Evolutionary conservation across 2,113 vertebrate species (phyloP), one percentile per base, ranked within the genome.

Genomic region (Periophthalmodon schlosseri): DNA sequence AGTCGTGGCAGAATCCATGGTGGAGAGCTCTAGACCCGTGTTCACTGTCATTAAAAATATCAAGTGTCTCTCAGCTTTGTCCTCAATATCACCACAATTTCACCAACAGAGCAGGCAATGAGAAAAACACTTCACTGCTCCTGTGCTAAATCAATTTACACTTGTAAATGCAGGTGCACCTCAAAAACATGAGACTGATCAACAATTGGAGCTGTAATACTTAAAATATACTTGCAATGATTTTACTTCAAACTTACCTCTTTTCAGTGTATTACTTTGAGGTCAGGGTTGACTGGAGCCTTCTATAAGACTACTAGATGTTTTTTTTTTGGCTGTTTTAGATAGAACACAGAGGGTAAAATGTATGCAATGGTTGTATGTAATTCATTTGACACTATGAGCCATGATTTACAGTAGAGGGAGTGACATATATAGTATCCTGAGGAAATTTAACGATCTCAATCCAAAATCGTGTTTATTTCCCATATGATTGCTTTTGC

Each of bases 41-140:
- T 87, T 90, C 83, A 80, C 81, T 86, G 87, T 90, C 84, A 87
- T 91, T 89, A 86, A 90, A 89, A 87, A 86, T 84, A 90, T 90
- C 84, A 87, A 92, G 87, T 88, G 76, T 83, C 77, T 78, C 84
- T 76, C 73, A 60, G 47, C 79, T 77, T 78, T 76, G 57, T 80
- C 65, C 64, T 72, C 70, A 72, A 64, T 68, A 65, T 64, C 61
- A 47, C 75, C 72, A 74, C 80, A 70, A 71, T 69, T 72, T 70
- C 74, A 73, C 34, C 72, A 78, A 58, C 72, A 68, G 74, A 63
- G 79, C 76, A 71, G 18, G 63, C 47, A 80, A 65, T 76, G 72
- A 61, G 69, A n/a, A 72, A 65, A 86, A 78, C 65, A 76, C 69
- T 76, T 69, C 46, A 79, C 52, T 47, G 21, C 34, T 50, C 49